Conservation (phyloP, 2,888 invertebrate species). For the Tachina lurida region DNA sequence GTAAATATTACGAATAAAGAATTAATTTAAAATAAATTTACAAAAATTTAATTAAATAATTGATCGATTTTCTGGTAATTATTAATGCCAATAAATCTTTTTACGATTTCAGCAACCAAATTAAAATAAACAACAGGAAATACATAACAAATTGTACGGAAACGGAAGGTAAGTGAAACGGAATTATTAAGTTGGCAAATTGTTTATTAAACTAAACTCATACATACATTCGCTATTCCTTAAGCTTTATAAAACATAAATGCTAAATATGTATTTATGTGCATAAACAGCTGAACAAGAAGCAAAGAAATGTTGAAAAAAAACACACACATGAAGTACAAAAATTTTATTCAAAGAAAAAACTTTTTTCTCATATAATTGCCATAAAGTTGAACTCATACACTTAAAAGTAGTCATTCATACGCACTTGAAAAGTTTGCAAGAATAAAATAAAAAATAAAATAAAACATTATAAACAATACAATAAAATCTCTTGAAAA, state of each 20-base stretch:
- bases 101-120: slow-evolving; percentile 36
- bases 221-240: not conserved
- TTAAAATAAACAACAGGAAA: slow-evolving; percentile 66
- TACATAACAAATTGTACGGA: slow-evolving; percentile 74
- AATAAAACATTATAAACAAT: slow-evolving; percentile 49
- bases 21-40: not conserved
- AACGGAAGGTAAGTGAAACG: slow-evolving; percentile 78
- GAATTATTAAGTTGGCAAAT: slow-evolving; percentile 75
- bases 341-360: slow-evolving; percentile 13
- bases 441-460: not conserved
- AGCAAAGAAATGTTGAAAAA: not conserved
- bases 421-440: slow-evolving; percentile 73
- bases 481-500: slow-evolving; percentile 48
- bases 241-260: not conserved
- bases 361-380: slow-evolving; percentile 6
- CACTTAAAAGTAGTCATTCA: slow-evolving; percentile 42
- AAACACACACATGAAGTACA: slow-evolving; percentile 9
- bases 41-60: not conserved
- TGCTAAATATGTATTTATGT: not conserved
- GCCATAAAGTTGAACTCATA: slow-evolving; percentile 27
- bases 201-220: slow-evolving; percentile 68
- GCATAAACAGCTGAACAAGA: not conserved
- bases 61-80: slow-evolving; percentile 18
- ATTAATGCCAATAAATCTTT: slow-evolving; percentile 41
- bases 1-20: not conserved